Evolutionary conservation across 2,113 vertebrate species (phyloP).

Genomic region (Mirounga angustirostris): DNA sequence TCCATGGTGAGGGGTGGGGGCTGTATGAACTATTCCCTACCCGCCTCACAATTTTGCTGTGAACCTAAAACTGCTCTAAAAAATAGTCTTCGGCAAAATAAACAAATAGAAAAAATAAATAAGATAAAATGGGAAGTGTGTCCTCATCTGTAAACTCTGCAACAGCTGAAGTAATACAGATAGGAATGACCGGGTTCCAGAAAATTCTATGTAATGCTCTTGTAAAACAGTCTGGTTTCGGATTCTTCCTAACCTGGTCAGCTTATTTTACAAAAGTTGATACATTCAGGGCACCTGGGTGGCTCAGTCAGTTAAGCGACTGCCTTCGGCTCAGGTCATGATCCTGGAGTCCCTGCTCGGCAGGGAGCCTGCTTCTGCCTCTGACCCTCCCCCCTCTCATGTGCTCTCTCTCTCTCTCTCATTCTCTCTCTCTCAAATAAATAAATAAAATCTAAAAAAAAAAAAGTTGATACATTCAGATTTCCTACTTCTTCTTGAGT

Average conservation of each 20-base stretch:
- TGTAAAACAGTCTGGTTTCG: no score
- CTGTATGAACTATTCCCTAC: fast-evolving
- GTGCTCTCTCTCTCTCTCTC: no score
- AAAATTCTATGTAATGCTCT: not conserved
- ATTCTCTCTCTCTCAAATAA: no score
- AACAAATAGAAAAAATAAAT: not conserved
- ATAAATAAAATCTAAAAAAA: no score
- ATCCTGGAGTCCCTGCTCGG: no score
- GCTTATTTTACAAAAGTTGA: fast-evolving
- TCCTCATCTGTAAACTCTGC: not conserved
- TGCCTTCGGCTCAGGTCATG: no score
- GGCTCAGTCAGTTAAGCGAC: no score
- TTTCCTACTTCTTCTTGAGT: no score
- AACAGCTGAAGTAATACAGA: fast-evolving
- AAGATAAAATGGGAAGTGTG: not conserved
- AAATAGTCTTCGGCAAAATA: not conserved
- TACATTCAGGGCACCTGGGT: no score
- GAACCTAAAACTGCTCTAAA: not conserved
- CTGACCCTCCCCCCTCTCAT: no score
- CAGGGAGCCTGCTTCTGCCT: no score
- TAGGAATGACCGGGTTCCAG: not conserved
- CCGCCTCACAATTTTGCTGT: not conserved
- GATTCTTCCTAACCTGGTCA: fast-evolving
- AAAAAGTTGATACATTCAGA: fast-evolving
- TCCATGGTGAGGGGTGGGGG: no score